These are phyloP conservation scores for Dipodomys stephensi DNA, from an alignment of 2,113 vertebrate species.

Conservation along the genomic window DNA sequence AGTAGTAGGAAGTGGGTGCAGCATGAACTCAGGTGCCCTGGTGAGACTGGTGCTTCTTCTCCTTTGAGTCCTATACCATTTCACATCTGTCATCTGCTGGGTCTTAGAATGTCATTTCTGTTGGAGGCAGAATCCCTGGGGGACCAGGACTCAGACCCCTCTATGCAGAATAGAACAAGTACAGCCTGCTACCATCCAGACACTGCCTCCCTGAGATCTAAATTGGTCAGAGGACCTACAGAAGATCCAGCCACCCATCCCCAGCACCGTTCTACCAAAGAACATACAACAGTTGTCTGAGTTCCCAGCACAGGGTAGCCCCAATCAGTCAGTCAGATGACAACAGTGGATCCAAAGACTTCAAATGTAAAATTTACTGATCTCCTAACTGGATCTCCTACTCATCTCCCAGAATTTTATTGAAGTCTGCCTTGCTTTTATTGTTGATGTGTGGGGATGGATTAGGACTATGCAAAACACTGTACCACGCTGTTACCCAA, in stretches of 20 bases:
- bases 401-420: background rate
- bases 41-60: background rate
- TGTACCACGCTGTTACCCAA: constrained; percentile 40
- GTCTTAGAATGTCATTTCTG: background rate
- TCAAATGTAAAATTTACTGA: background rate
- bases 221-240: background rate
- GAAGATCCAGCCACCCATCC: background rate
- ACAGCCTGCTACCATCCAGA: background rate
- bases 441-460: background rate
- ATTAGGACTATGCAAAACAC: background rate
- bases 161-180: fast-evolving
- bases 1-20: background rate
- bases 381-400: background rate
- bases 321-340: background rate
- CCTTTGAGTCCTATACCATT: background rate
- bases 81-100: background rate
- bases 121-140: background rate
- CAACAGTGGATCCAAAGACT: background rate
- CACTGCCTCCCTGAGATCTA: background rate
- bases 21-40: too few relatives aligned
- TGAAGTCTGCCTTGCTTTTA: background rate
- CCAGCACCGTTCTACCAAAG: fast-evolving
- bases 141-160: background rate
- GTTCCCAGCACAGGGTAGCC: background rate
- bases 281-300: background rate